Evolutionary conservation across 2,797 vertebrate genomes (phyloP), one percentile per base, ranked within the genome.

Genomic region (Salarias fasciatus): DNA sequence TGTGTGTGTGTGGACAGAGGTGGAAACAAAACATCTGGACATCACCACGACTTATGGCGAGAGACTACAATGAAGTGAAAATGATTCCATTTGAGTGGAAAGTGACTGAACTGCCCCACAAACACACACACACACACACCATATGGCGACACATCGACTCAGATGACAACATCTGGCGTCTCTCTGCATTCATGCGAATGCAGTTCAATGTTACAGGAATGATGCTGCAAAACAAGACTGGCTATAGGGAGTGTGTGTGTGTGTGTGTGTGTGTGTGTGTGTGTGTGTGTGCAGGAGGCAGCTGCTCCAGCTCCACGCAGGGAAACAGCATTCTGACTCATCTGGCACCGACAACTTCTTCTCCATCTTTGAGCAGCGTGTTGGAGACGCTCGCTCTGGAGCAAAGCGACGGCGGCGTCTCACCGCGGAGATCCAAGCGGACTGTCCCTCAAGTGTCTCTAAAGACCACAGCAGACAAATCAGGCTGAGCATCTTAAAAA

Each of bases 21-120:
- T 8, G 48, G 13, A 56, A 5, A 33, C 57, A 51, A 69, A 62
- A 63, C 75, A 74, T 69, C 58, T 71, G 66, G 35, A 63, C 18
- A 7, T 37, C n/a, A 4, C 4, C 31, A 33, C 4, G 33, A 31
- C 8, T 89, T 82, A 76, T 48, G 58, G 52, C 13, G 60, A 74
- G 84, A 81, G 82, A 79, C 59, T 47, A 60, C 84, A 82, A 86
- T 86, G 69, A 86, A 89, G 83, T 75, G 75, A 72, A 86, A 89
- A 81, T 75, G 73, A 72, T 86, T 85, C 87, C 47, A 83, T 86
- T 80, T 77, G 65, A 18, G 40, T 42, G 44, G 8, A 38, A 49
- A 54, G 54, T 37, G 37, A 24, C 8, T 3, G 14, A 63, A 58
- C 69, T 59, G 31, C 64, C 11, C n/a, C 6, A 5, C 8, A 15